phyloP scores from a whole-genome alignment of 2,113 vertebrate genomes.

The Numida meleagris region DNA sequence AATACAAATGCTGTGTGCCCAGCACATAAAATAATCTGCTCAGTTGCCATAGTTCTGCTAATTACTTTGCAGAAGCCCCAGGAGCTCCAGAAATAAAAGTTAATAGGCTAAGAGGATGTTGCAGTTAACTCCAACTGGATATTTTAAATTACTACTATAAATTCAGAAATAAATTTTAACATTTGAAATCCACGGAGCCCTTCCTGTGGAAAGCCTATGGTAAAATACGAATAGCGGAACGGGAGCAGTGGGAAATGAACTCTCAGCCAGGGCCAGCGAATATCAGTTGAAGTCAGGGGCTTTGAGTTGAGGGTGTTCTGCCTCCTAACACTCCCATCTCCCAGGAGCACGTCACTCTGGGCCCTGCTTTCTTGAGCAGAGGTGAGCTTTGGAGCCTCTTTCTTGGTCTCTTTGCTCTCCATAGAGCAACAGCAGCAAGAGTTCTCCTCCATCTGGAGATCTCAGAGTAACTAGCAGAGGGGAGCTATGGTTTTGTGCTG shows the following conservation, averaged over 20 bases:
- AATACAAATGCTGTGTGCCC: background rate
- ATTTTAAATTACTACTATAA: slow-evolving; percentile 63
- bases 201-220: background rate
- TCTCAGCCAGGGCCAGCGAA: background rate
- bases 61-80: slow-evolving; percentile 54
- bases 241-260: background rate
- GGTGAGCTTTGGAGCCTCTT: background rate
- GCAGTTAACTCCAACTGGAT: slow-evolving; percentile 37
- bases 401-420: background rate
- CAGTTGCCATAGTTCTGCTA: slow-evolving; percentile 51
- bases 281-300: fast-evolving
- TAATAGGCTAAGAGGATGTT: slow-evolving; percentile 52
- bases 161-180: slow-evolving; percentile 41
- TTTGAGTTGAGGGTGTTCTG: background rate
- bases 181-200: background rate
- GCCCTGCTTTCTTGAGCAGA: background rate
- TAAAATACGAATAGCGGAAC: background rate
- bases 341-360: background rate
- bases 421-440: background rate
- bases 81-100: slow-evolving; percentile 61
- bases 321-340: background rate
- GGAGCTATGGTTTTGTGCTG: background rate
- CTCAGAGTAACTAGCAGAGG: background rate
- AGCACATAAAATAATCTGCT: slow-evolving; percentile 39
- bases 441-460: background rate